A percentile compares a stretch with the other conserved stretches of the same genome.
Conservation (phyloP, 2,888 invertebrate genomes). For the Andrena hattorfiana region DNA sequence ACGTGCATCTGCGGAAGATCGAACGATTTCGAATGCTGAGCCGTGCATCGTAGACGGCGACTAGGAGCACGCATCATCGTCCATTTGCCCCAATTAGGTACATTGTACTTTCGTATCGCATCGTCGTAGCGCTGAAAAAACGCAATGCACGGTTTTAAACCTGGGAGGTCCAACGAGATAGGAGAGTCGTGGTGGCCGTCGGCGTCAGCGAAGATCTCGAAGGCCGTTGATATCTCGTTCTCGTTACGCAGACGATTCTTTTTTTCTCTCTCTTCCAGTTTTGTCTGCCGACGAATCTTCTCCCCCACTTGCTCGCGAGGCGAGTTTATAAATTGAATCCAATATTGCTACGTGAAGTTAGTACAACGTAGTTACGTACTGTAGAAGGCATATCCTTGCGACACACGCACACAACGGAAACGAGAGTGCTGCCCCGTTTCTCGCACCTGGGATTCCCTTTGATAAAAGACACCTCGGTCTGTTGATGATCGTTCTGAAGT, state of each 20-base stretch:
- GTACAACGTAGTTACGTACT: conserved; percentile 37
- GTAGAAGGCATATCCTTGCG: not conserved
- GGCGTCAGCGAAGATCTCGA: conserved; percentile 46
- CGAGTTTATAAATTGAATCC: conserved; percentile 70
- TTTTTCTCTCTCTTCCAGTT: conserved; percentile 8
- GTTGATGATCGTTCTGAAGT: conserved; percentile 73
- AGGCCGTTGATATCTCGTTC: conserved; percentile 55
- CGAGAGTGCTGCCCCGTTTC: not conserved
- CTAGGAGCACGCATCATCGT: not conserved
- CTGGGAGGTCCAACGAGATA: conserved; percentile 49
- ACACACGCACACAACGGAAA: not conserved
- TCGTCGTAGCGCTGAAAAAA: conserved; percentile 11
- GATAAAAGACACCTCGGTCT: conserved; percentile 13
- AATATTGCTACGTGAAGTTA: conserved; percentile 22
- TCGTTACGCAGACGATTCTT: conserved; percentile 29
- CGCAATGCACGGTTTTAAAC: conserved; percentile 16
- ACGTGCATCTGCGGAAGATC: too few species aligned
- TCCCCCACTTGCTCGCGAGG: conserved; percentile 31
- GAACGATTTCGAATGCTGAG: too few species aligned
- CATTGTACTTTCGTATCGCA: conserved; percentile 2
- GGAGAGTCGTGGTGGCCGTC: conserved; percentile 61
- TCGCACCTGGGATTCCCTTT: too few species aligned
- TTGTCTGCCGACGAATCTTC: conserved; percentile 9
- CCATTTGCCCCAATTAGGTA: not conserved
- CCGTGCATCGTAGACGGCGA: too few species aligned